A percentile compares a stretch with the other conserved stretches of the same genome.
phyloP scores from a whole-genome alignment of 2,113 vertebrate genomes.

The Elaphurus davidianus region DNA sequence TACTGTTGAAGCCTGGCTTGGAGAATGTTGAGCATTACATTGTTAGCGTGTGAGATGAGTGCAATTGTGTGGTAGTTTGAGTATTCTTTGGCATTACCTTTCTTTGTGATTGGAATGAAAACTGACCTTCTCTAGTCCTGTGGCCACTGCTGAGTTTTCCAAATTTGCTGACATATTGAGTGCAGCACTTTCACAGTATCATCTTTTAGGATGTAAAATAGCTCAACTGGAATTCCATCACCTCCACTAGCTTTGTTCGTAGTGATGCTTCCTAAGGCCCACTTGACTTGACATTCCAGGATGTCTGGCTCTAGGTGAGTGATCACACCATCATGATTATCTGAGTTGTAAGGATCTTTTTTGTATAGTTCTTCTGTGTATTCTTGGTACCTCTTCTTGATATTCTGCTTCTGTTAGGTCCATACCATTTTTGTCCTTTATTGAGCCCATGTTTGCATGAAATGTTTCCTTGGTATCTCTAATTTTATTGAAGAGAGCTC shows the following conservation, averaged over 20 bases:
- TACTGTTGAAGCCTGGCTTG: not conserved
- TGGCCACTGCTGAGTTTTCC: not conserved
- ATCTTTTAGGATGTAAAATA: not conserved
- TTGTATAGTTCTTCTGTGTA: not conserved
- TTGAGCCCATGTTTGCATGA: not conserved
- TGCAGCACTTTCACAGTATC: not conserved
- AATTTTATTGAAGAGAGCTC: not conserved
- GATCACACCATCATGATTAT: not conserved
- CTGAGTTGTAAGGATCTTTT: not conserved
- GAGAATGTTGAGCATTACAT: not conserved
- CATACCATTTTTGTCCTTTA: not conserved
- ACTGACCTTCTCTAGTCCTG: not conserved
- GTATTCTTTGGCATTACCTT: not conserved
- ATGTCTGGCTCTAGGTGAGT: not conserved
- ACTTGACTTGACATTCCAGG: not conserved
- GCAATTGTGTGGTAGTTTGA: fast-evolving
- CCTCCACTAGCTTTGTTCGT: not conserved
- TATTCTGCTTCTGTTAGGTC: not conserved
- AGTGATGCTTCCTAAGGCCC: not conserved
- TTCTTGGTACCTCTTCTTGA: not conserved
- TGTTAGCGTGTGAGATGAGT: not conserved
- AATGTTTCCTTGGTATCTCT: not conserved
- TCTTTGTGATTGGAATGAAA: not conserved
- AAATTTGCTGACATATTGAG: not conserved
- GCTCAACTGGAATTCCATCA: not conserved